Evolutionary conservation across 2,888 invertebrate species (phyloP), one percentile per base, ranked within the genome.

Genomic region (Philopedon plagiatum): DNA sequence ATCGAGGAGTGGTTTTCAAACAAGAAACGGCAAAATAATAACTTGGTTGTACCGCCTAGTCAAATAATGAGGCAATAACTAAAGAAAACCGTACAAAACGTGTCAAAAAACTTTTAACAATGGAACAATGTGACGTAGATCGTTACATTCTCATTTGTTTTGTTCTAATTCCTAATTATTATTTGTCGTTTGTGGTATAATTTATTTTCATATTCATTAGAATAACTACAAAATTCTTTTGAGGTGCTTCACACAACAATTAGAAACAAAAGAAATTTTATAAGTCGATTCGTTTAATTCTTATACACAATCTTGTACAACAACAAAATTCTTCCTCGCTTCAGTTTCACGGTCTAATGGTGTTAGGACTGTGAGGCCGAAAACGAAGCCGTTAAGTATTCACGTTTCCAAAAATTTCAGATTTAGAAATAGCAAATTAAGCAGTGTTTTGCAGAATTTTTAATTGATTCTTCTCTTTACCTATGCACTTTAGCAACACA

Each of bases 61-160:
- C 49, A 60, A 67, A 60, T 67, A 67, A 67, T 67, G 65, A 65
- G 65, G 65, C 65, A 60, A 67, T 44, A 68, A 51, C 44, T 29
- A 44, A 54, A 54, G 61, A 61, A 61, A 68, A 61, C 68, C 32
- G 61, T 61, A 61, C 18, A 61, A n/a, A n/a, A 60, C 68, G 68
- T 61, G 68, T 68, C 62, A 69, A 69, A 68, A 68, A 67, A 67
- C 60, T 29, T 29, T 44, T 60, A 62, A 69, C 69, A 69, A 69
- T 69, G 37, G 63, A 69, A 69, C 69, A 69, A 69, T 69, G 69
- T 54, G 54, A 19, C 61, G 29, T 54, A 68, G 68, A 60, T 51
- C 26, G 39, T 67, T 67, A 49, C 44, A 44, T 61, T 54, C 68
- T 34, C 39, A 61, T 61, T 61, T 61, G 44, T 32, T 54, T 58